These are phyloP conservation scores for Brachyhypopomus gauderio DNA, from an alignment of 2,113 vertebrate genomes.

Conservation along the genomic window DNA sequence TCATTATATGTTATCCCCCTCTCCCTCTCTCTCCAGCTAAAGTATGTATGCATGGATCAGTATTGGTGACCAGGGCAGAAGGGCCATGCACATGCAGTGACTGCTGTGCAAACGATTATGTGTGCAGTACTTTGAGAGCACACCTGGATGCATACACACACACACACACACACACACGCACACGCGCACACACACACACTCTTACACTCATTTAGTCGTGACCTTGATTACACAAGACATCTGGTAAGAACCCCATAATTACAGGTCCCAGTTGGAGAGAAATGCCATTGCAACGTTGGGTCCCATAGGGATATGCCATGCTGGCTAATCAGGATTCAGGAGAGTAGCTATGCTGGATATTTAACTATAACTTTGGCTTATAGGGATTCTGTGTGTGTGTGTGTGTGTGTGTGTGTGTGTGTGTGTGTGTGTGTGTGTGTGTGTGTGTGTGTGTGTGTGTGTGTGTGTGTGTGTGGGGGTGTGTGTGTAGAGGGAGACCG, in stretches of 20 bases:
- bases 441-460: not conserved
- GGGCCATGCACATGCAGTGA: slow-evolving; percentile 4
- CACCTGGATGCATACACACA: not conserved
- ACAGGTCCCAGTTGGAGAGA: slow-evolving; percentile 24
- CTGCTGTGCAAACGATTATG: not conserved
- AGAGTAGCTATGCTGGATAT: not conserved
- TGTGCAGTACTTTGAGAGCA: not conserved
- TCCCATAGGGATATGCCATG: slow-evolving; percentile 15
- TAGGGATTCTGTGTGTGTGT: not conserved
- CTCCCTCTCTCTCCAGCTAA: slow-evolving; percentile 1
- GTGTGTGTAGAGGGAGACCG: not conserved
- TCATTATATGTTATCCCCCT: not conserved
- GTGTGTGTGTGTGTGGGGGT: not conserved
- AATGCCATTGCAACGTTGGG: slow-evolving; percentile 19
- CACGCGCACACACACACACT: slow-evolving; percentile 3
- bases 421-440: not conserved
- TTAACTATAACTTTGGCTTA: slow-evolving; percentile 13
- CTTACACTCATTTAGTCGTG: not conserved
- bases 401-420: not conserved
- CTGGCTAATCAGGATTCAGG: slow-evolving; percentile 6
- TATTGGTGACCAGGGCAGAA: slow-evolving; percentile 20
- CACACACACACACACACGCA: not conserved
- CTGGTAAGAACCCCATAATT: slow-evolving; percentile 32
- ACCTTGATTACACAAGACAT: not conserved
- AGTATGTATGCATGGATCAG: slow-evolving; percentile 31